phyloP scores from a whole-genome alignment of 92 coral and sea anemone species.

The Pocillopora meandrina region DNA sequence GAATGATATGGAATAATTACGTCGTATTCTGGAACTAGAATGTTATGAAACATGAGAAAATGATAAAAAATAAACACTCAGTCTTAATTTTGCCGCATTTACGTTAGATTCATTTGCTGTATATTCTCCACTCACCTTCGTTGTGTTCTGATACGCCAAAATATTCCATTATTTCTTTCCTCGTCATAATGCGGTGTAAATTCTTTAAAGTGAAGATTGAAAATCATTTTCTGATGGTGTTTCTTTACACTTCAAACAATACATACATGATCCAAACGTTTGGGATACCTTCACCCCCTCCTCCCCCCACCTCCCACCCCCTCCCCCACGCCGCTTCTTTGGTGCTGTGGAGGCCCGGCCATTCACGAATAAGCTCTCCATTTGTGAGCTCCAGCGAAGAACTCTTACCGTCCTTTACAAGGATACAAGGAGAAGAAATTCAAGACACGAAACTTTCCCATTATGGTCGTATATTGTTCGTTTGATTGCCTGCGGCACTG shows the following conservation, averaged over 20 bases:
- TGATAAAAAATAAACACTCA: neutral
- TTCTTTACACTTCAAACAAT: neutral
- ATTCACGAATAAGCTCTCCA: no score
- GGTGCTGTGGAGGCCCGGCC: neutral
- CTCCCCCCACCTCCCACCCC: neutral
- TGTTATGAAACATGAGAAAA: neutral
- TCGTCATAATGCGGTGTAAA: neutral
- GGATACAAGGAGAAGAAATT: neutral
- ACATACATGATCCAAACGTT: neutral
- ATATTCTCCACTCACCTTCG: neutral
- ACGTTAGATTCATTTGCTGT: no score
- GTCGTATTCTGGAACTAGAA: slow-evolving; percentile 77
- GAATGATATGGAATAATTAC: slow-evolving; percentile 68
- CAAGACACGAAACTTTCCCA: neutral
- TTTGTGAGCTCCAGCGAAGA: no score
- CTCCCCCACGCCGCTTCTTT: neutral
- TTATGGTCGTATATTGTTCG: no score
- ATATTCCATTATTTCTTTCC: neutral
- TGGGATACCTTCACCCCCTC: neutral
- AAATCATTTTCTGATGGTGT: neutral
- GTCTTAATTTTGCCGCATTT: neutral
- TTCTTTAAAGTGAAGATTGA: neutral
- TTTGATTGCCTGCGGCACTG: no score
- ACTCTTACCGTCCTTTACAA: neutral
- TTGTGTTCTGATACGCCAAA: neutral